Percentiles rank a stretch among this genome's conserved stretches.
Evolutionary conservation across 2,797 vertebrate genomes (phyloP).

Genomic region (Acridotheres tristis): DNA sequence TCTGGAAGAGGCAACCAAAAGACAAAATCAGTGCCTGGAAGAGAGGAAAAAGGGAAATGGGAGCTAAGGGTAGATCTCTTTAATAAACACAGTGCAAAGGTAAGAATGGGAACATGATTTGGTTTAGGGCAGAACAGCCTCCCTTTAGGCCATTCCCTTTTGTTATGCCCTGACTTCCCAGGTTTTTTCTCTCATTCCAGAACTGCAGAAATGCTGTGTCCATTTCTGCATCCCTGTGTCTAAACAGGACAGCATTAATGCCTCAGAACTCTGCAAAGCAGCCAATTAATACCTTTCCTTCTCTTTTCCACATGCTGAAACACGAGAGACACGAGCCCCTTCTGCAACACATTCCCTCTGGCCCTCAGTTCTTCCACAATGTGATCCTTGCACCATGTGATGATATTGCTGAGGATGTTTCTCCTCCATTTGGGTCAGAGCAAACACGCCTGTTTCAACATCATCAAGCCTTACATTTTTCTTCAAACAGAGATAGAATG

Average conservation of each 20-base stretch:
- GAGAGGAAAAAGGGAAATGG: not conserved
- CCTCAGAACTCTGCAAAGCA: not conserved
- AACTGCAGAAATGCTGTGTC: not conserved
- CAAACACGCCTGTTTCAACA: not conserved
- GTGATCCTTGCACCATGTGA: not conserved
- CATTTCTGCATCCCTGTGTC: not conserved
- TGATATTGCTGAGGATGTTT: not conserved
- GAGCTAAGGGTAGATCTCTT: not conserved
- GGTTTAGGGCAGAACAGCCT: not conserved
- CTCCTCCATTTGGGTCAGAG: slow-evolving; percentile 23
- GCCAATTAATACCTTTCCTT: not conserved
- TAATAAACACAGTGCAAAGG: not conserved
- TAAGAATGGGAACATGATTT: not conserved
- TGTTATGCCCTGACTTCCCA: not conserved
- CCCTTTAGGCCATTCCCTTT: not conserved
- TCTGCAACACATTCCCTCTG: not conserved
- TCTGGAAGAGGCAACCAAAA: not conserved
- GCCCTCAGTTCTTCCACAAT: not conserved
- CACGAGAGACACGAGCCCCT: not conserved
- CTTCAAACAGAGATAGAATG: not conserved
- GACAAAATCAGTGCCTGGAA: not conserved
- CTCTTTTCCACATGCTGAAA: not conserved
- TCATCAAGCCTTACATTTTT: not conserved
- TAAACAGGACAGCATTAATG: not conserved
- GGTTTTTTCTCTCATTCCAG: not conserved